Conservation (phyloP, 2,797 vertebrate species). For the Paramormyrops hopkinsi region DNA sequence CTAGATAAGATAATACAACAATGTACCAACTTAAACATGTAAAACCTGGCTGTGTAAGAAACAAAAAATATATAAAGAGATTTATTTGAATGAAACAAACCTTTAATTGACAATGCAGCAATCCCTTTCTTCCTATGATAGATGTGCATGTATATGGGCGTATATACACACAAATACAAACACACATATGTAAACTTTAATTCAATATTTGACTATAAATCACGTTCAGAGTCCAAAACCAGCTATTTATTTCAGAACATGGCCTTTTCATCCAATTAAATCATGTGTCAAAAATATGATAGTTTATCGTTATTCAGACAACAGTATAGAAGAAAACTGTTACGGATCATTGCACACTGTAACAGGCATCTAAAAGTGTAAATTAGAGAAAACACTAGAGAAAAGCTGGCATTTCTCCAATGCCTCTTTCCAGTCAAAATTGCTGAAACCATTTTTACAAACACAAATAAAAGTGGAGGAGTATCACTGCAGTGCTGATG, state of each 20-base stretch:
- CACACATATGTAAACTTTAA: neutral
- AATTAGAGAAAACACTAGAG: neutral
- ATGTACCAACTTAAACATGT: neutral
- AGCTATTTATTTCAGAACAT: slow-evolving; percentile 1
- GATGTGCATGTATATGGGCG: neutral
- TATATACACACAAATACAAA: neutral
- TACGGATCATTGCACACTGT: neutral
- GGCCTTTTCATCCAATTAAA: slow-evolving; percentile 4
- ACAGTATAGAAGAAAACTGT: neutral
- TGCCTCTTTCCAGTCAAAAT: neutral
- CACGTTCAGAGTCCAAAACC: neutral
- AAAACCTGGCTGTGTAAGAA: neutral
- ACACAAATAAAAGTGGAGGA: neutral
- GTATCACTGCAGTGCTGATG: neutral
- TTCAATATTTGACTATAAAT: neutral
- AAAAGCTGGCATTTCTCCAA: neutral
- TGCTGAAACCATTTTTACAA: slow-evolving; percentile 2
- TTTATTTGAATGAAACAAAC: neutral
- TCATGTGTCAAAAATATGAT: neutral
- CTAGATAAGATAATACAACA: neutral
- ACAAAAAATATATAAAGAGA: neutral
- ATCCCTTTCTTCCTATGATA: neutral
- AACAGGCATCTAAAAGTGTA: slow-evolving; percentile 4
- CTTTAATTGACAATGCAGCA: neutral
- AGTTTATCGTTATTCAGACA: slow-evolving; percentile 12